phyloP scores from a whole-genome alignment of 2,888 invertebrate species.

The Ormyrus nitidulus region DNA sequence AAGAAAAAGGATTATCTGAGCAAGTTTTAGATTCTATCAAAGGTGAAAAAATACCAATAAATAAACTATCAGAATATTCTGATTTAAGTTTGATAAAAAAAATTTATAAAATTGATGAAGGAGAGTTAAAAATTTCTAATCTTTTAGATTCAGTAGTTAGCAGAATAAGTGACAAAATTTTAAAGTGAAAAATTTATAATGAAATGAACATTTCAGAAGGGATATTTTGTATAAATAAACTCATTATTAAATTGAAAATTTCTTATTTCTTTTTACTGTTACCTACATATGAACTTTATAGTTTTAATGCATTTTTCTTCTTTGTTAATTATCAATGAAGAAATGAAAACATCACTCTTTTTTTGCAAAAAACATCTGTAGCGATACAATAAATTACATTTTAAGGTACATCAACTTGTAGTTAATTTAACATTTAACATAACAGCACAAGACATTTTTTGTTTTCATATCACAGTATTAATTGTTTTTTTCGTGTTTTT shows the following conservation, averaged over 20 bases:
- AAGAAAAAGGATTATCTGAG: constrained; percentile 62
- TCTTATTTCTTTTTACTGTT: constrained; percentile 56
- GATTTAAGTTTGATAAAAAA: constrained; percentile 78
- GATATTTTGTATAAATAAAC: constrained; percentile 54
- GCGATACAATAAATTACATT: constrained; percentile 53
- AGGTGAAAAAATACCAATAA: constrained; percentile 78
- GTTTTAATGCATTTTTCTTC: constrained; percentile 43
- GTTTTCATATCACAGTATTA: constrained; percentile 67
- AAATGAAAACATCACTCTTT: constrained; percentile 54
- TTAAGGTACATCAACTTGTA: constrained; percentile 46
- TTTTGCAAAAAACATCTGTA: constrained; percentile 53
- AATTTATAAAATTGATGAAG: constrained; percentile 79
- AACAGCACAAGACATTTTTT: constrained; percentile 55
- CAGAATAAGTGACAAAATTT: constrained; percentile 83
- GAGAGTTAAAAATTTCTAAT: constrained; percentile 74
- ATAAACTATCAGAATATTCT: constrained; percentile 75
- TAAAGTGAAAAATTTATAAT: constrained; percentile 68
- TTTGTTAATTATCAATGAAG: constrained; percentile 49
- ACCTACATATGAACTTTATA: constrained; percentile 55
- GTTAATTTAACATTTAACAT: constrained; percentile 48
- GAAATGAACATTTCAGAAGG: constrained; percentile 5
- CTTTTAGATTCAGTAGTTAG: constrained; percentile 81
- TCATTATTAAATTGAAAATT: constrained; percentile 54
- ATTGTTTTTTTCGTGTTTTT: constrained; percentile 58
- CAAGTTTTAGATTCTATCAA: constrained; percentile 76